phyloP scores from a whole-genome alignment of 2,888 invertebrate species.

The Fragum sueziense region DNA sequence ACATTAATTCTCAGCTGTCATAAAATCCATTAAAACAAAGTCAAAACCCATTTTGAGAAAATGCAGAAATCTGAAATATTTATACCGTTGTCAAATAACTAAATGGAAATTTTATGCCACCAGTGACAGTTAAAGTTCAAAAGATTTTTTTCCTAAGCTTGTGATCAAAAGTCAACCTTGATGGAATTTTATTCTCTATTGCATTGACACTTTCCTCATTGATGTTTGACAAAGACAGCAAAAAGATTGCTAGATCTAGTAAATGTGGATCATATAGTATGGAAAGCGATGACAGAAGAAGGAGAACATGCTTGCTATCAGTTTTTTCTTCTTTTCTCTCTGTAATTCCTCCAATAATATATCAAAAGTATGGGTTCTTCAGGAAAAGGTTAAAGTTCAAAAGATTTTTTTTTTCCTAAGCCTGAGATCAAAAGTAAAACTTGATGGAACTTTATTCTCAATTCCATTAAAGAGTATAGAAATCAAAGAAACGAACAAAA shows the following conservation, averaged over 20 bases:
- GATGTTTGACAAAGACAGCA: too few relatives aligned
- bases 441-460: constrained; percentile 6
- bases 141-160: background rate
- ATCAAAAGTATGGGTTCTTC: too few relatives aligned
- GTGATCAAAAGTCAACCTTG: background rate
- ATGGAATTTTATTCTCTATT: constrained; percentile 8
- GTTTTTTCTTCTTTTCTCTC: too few relatives aligned
- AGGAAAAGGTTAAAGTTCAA: background rate
- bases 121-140: background rate
- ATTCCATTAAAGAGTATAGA: background rate
- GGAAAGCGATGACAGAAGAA: too few relatives aligned
- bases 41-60: background rate
- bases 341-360: too few relatives aligned
- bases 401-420: background rate
- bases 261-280: too few relatives aligned
- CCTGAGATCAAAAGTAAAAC: background rate
- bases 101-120: background rate
- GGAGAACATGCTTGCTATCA: too few relatives aligned
- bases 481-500: constrained; percentile 7
- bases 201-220: too few relatives aligned
- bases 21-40: background rate
- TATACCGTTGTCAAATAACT: background rate
- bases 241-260: too few relatives aligned
- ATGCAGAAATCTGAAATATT: background rate
- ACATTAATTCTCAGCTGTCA: background rate